Evolutionary conservation across 2,888 invertebrate species (phyloP).

Genomic region (Odontocerum albicorne): DNA sequence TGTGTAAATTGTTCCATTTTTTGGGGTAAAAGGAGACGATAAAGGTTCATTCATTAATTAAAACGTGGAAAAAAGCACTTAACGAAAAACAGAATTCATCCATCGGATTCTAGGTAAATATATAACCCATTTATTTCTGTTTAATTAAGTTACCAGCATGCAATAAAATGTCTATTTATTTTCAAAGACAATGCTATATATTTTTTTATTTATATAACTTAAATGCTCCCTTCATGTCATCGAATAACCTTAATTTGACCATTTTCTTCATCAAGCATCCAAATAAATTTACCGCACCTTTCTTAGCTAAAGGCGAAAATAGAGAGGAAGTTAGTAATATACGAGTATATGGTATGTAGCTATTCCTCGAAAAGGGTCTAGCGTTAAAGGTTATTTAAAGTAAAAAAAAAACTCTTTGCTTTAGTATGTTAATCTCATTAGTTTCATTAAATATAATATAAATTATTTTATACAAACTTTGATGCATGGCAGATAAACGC

Average conservation of each 20-base stretch:
- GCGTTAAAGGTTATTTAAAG: no score
- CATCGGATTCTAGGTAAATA: slow-evolving; percentile 2
- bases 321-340: no score
- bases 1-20: slow-evolving; percentile 8
- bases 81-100: not conserved
- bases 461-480: no score
- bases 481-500: no score
- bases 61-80: not conserved
- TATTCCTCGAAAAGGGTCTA: no score
- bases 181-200: slow-evolving; percentile 14
- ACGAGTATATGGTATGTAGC: no score
- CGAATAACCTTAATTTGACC: not conserved
- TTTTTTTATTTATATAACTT: slow-evolving; percentile 6
- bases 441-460: no score
- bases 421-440: no score
- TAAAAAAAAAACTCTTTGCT: no score
- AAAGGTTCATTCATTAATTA: slow-evolving; percentile 10
- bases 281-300: no score
- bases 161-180: slow-evolving; percentile 15
- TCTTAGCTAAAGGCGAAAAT: no score
- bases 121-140: slow-evolving; percentile 5
- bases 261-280: not conserved
- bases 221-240: slow-evolving; percentile 5
- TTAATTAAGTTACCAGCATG: slow-evolving; percentile 20
- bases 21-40: slow-evolving; percentile 14